phyloP scores from a whole-genome alignment of 2,113 vertebrate genomes.

The Bujurquina vittata region DNA sequence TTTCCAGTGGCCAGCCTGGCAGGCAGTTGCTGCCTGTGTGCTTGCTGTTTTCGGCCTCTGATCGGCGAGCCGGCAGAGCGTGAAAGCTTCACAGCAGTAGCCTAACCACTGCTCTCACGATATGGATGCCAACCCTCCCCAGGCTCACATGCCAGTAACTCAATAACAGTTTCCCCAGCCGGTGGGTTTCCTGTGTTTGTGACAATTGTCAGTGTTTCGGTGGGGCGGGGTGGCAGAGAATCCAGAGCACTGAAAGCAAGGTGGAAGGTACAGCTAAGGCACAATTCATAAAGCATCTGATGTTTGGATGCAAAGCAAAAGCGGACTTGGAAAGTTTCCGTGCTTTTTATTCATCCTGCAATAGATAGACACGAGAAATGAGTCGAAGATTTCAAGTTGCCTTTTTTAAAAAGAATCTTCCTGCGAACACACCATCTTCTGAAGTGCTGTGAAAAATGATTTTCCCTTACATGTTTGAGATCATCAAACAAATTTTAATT shows the following conservation, averaged over 20 bases:
- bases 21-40: constrained; percentile 20
- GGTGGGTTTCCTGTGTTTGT: constrained; percentile 63
- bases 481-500: not conserved
- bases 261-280: not conserved
- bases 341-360: not conserved
- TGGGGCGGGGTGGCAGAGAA: not conserved
- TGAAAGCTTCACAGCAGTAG: constrained; percentile 60
- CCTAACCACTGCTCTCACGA: constrained; percentile 55
- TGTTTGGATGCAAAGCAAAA: constrained; percentile 2
- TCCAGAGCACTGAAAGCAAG: not conserved
- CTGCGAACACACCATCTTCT: too few species aligned
- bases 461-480: not conserved
- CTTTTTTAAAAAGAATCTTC: too few species aligned
- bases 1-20: constrained; percentile 35
- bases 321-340: not conserved
- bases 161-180: constrained; percentile 55
- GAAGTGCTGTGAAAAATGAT: too few species aligned
- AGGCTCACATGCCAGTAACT: constrained; percentile 44
- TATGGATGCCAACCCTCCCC: constrained; percentile 47
- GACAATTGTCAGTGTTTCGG: constrained; percentile 66
- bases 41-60: constrained; percentile 35
- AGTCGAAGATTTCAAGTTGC: too few species aligned
- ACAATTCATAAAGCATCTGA: constrained; percentile 14
- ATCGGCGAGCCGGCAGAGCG: constrained; percentile 22
- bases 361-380: not conserved